Conservation (phyloP, 2,113 vertebrate genomes). For the Panthera leo region DNA sequence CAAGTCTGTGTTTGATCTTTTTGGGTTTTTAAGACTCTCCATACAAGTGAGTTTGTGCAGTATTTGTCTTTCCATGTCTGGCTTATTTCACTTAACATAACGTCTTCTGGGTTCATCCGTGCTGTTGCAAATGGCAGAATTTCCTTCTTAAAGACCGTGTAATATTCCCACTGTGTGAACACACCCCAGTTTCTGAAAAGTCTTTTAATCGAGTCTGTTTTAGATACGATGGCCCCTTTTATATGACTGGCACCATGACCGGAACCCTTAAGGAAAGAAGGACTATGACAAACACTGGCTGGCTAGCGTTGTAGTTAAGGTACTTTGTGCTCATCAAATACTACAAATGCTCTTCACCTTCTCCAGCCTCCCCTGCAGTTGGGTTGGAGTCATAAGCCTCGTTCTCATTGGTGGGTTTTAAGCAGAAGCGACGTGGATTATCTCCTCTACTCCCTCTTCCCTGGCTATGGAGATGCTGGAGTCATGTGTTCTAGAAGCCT, state of each 20-base stretch:
- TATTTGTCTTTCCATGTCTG: background rate
- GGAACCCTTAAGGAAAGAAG: background rate
- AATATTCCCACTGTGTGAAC: background rate
- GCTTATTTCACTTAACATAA: background rate
- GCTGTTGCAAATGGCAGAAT: background rate
- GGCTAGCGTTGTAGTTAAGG: background rate
- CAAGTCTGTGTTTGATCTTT: background rate
- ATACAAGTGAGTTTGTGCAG: background rate
- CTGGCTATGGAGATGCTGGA: background rate
- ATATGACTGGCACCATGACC: background rate
- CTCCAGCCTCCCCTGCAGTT: background rate
- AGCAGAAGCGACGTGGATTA: background rate
- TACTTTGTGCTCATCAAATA: background rate
- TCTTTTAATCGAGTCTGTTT: background rate
- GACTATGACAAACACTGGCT: accelerated
- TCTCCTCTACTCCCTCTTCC: background rate
- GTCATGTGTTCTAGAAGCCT: background rate
- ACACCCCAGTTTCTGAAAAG: background rate
- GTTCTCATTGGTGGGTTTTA: background rate
- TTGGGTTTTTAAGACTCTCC: background rate
- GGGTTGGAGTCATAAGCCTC: background rate
- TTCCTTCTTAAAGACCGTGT: background rate
- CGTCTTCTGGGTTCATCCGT: background rate
- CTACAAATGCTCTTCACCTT: background rate
- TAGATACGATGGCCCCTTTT: background rate